These are phyloP conservation scores for Prunella himalayana DNA, from an alignment of 2,113 vertebrate genomes.

Conservation along the genomic window DNA sequence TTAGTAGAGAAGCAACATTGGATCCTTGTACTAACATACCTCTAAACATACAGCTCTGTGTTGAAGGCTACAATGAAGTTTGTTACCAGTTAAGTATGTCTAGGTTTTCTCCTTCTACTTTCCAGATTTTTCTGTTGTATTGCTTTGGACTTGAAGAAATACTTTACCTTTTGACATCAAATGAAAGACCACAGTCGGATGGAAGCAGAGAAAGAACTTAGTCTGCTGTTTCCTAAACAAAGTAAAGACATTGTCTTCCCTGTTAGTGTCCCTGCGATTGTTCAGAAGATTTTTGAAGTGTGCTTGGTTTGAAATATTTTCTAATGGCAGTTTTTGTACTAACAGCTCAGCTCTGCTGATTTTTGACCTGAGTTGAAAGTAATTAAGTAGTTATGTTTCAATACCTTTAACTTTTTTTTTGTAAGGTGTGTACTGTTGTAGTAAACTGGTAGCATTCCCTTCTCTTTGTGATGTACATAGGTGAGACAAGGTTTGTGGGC, in stretches of 20 bases:
- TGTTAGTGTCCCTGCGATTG: not conserved
- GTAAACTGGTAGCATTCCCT: not conserved
- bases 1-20: not conserved
- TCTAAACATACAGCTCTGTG: not conserved
- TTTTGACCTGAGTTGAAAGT: not conserved
- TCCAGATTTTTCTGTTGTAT: not conserved
- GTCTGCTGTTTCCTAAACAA: not conserved
- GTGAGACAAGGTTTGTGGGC: not conserved
- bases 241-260: not conserved
- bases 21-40: not conserved
- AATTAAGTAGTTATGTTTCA: not conserved
- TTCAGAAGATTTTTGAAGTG: not conserved
- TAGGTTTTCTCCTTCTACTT: not conserved
- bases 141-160: not conserved
- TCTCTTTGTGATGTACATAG: not conserved
- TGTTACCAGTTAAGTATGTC: not conserved
- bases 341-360: not conserved
- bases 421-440: not conserved
- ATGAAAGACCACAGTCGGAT: not conserved
- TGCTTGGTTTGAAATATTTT: not conserved
- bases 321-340: not conserved
- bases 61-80: not conserved
- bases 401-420: not conserved
- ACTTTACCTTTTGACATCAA: not conserved
- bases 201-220: not conserved